phyloP scores from a whole-genome alignment of 2,888 invertebrate species.

The Drosophila merina region DNA sequence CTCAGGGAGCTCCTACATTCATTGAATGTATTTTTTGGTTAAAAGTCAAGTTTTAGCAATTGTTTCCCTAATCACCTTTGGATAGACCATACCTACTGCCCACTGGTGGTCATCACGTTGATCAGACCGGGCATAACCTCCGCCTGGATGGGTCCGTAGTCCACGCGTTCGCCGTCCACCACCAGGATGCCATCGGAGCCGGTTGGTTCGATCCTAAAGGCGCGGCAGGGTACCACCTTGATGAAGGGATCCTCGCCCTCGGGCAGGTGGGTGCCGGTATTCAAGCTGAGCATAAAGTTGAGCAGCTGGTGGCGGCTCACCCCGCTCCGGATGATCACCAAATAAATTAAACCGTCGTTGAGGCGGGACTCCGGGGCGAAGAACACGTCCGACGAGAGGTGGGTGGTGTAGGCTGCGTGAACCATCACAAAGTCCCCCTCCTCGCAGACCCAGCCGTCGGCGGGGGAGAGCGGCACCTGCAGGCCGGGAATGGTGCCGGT shows the following conservation, averaged over 20 bases:
- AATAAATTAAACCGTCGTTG: constrained; percentile 96
- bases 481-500: constrained; percentile 83
- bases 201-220: constrained; percentile 94
- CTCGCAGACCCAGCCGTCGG: constrained; percentile 89
- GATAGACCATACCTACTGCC: constrained; percentile 82
- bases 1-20: not conserved
- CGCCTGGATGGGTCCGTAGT: constrained; percentile 94
- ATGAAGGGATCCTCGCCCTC: constrained; percentile 88
- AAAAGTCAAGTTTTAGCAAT: not conserved
- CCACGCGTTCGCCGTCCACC: constrained; percentile 96
- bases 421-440: constrained; percentile 91
- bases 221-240: constrained; percentile 92
- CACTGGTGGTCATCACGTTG: constrained; percentile 87
- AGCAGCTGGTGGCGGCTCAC: constrained; percentile 91
- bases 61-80: not conserved
- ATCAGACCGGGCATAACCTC: constrained; percentile 92
- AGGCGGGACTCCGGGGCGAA: constrained; percentile 94
- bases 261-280: constrained; percentile 92
- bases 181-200: constrained; percentile 90
- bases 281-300: constrained; percentile 91
- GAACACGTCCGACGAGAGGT: constrained; percentile 92
- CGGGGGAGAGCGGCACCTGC: constrained; percentile 88
- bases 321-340: constrained; percentile 92
- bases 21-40: not conserved
- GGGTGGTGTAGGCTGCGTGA: constrained; percentile 94